phyloP scores from a whole-genome alignment of 2,113 vertebrate genomes.

The Takifugu flavidus region DNA sequence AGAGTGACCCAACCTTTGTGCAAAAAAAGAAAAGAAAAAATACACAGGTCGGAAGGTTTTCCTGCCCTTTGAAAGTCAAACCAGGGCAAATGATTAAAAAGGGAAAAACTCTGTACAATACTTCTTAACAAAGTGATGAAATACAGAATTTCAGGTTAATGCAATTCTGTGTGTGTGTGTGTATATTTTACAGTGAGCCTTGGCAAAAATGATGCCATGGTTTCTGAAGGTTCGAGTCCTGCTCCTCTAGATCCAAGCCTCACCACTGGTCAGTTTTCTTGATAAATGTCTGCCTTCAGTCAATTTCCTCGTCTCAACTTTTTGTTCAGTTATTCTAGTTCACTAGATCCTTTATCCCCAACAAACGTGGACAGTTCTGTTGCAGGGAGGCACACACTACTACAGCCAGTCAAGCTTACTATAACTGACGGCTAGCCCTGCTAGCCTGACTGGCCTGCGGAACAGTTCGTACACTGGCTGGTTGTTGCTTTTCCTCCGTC shows the following conservation, averaged over 20 bases:
- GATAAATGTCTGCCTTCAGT: conserved; percentile 19
- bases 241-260: conserved; percentile 67
- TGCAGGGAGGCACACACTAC: conserved; percentile 47
- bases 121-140: conserved; percentile 87
- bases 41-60: conserved; percentile 64
- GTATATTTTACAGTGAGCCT: conserved; percentile 24
- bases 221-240: conserved; percentile 63
- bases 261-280: conserved; percentile 24
- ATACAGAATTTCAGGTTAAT: conserved; percentile 80
- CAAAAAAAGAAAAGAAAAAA: conserved; percentile 47
- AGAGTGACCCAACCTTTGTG: conserved; percentile 78
- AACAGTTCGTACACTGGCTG: conserved; percentile 51
- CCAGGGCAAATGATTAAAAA: conserved; percentile 78
- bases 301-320: conserved; percentile 24
- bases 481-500: conserved; percentile 37
- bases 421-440: conserved; percentile 75
- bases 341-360: conserved; percentile 60
- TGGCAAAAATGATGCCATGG: conserved; percentile 46
- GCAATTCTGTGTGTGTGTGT: conserved; percentile 52
- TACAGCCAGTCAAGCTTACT: conserved; percentile 82
- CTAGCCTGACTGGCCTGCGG: conserved; percentile 79
- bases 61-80: conserved; percentile 60
- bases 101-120: conserved; percentile 85
- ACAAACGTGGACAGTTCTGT: conserved; percentile 52
- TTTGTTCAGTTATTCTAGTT: conserved; percentile 60